Percentiles rank a stretch among this genome's conserved stretches.
Conservation (phyloP, 2,113 vertebrate species). For the Ginglymostoma cirratum region DNA sequence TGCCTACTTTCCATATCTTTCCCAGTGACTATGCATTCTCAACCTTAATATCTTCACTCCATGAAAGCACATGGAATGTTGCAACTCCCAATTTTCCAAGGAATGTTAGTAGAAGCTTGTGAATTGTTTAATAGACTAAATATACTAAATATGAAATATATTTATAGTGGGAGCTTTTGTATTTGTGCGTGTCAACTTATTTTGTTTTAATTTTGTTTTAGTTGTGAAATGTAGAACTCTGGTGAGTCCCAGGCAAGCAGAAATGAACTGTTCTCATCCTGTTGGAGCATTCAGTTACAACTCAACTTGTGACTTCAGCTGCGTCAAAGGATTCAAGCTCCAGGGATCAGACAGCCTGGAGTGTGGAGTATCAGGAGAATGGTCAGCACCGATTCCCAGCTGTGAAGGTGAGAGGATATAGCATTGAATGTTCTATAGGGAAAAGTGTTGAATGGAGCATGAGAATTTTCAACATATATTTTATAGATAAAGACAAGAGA, state of each 20-base stretch:
- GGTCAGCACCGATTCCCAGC: conserved; percentile 43
- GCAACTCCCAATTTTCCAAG: no score
- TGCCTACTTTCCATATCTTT: no score
- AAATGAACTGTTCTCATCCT: conserved; percentile 42
- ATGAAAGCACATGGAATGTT: no score
- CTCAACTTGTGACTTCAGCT: conserved; percentile 51
- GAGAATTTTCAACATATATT: no score
- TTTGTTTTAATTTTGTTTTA: conserved; percentile 15
- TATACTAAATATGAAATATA: not conserved
- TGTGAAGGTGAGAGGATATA: not conserved
- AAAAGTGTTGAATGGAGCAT: no score
- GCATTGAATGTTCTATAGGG: no score
- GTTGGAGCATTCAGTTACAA: conserved; percentile 47
- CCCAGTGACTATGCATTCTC: no score
- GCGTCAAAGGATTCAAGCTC: conserved; percentile 49
- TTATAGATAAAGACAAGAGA: not conserved
- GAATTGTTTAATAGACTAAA: not conserved
- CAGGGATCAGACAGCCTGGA: conserved; percentile 41
- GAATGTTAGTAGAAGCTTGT: not conserved
- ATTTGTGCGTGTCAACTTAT: not conserved
- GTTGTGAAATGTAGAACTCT: conserved; percentile 45
- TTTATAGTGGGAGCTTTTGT: not conserved
- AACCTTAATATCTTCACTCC: no score
- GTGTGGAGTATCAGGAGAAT: conserved; percentile 46
- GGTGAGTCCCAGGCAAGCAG: conserved; percentile 28